Base-by-base conservation (phyloP, 2,113 vertebrate species). In the Regulus satrapa region DNA sequence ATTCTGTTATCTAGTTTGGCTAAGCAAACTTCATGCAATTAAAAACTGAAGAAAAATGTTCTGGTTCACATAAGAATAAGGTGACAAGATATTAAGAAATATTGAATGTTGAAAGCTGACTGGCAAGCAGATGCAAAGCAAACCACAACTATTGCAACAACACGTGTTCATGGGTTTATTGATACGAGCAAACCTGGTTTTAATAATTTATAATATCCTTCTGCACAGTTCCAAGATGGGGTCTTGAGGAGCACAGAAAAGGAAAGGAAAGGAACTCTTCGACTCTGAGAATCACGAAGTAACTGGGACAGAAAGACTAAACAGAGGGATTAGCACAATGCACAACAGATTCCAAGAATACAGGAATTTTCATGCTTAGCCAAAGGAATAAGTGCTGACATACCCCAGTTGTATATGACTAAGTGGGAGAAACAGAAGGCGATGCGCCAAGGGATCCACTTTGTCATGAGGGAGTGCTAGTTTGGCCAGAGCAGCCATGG, bases 61-160 rank as follows among this genome's bases (percentile, higher is more conserved):
- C 75, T 84, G 51, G 48, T 74, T 96, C 72, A 72, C 28, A 41
- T 38, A 73, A 86, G 79, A 92, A 51, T 81, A 75, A 91, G 48
- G 48, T 75, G 48, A 20, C 0, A 1, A 95, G 18, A 16, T 32
- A 45, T 92, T 74, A 95, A 85, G 88, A 96, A 96, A 94, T 92
- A 85, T 2, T 77, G 67, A 74, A 88, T 83, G 75, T 56, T 95
- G 93, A 93, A 96, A 97, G 81, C 46, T 89, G 67, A 34, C 78
- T 94, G 90, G 92, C 90, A 93, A 95, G 75, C 48, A 67, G 46
- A 92, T 46, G 40, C 78, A 38, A 84, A 93, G 64, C 67, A 71
- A 94, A 96, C 82, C 94, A 86, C 93, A 89, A 10, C 41, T 87
- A 89, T 96, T 95, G 32, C 82, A 88, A 18, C 75, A 93, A 51